Evolutionary conservation across 2,888 invertebrate genomes (phyloP).

Genomic region (Chironomus tentans): DNA sequence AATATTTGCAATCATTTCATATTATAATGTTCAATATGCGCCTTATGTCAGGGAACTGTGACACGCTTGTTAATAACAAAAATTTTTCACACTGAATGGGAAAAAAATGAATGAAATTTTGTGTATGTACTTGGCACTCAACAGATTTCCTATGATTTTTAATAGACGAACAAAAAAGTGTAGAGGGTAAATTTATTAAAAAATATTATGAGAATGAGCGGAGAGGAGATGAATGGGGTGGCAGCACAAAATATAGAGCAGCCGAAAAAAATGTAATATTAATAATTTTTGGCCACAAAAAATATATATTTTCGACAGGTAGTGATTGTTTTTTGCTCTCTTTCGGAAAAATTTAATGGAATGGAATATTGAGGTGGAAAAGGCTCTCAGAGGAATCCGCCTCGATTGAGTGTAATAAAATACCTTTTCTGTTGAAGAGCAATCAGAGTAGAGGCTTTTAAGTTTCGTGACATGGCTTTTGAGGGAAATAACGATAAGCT

Average conservation of each 20-base stretch:
- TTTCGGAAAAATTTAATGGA: not conserved
- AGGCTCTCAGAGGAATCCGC: not conserved
- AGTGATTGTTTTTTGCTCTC: not conserved
- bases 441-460: no score
- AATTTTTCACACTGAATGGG: not conserved
- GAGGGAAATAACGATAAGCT: no score
- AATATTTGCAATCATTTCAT: not conserved
- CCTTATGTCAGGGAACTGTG: not conserved
- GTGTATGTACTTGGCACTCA: not conserved
- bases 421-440: not conserved
- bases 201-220: not conserved
- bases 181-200: not conserved
- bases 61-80: conserved; percentile 1
- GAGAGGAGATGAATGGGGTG: not conserved
- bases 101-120: no score
- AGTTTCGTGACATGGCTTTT: no score
- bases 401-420: not conserved
- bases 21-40: not conserved
- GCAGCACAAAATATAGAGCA: not conserved
- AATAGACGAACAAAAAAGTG: not conserved
- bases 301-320: not conserved
- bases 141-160: conserved; percentile 19
- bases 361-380: not conserved
- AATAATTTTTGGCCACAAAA: not conserved
- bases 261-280: not conserved